Evolutionary conservation across 2,797 vertebrate genomes (phyloP).

Genomic region (Gymnopithys bicolor): DNA sequence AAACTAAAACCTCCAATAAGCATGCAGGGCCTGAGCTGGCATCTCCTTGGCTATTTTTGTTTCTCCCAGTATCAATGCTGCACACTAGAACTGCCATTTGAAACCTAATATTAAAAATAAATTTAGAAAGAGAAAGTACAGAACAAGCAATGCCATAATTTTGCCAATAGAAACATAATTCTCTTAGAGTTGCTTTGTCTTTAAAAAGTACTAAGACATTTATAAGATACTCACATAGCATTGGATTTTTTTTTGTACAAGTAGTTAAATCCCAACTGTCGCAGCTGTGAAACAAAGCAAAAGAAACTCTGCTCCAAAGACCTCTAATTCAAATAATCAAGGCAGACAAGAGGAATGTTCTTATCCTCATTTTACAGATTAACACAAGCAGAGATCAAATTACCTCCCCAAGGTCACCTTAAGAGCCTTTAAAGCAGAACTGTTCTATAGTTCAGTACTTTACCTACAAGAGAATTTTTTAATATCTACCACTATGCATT

Average conservation of each 20-base stretch:
- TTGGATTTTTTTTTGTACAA: not conserved
- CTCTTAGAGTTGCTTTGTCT: not conserved
- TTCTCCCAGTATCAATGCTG: not conserved
- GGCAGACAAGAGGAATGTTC: constrained; percentile 58
- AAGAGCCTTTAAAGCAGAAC: not conserved
- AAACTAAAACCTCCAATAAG: not conserved
- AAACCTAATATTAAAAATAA: constrained; percentile 30
- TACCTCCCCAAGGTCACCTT: constrained; percentile 46
- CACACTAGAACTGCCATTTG: not conserved
- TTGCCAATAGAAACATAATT: not conserved
- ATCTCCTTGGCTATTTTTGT: constrained; percentile 4
- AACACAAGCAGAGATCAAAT: constrained; percentile 41
- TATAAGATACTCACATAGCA: not conserved
- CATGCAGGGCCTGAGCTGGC: not conserved
- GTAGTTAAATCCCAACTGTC: not conserved
- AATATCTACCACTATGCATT: not conserved
- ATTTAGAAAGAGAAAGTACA: constrained; percentile 4
- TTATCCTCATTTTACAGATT: constrained; percentile 54
- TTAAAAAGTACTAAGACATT: not conserved
- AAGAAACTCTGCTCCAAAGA: constrained; percentile 25
- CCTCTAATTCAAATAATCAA: constrained; percentile 18
- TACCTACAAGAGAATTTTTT: not conserved
- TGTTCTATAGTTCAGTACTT: not conserved
- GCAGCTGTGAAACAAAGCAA: not conserved
- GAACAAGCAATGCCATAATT: not conserved